Percentiles rank a stretch among this genome's conserved stretches.
phyloP scores from a whole-genome alignment of 1,140 invertebrate genomes.

The Chrysomallon squamiferum region DNA sequence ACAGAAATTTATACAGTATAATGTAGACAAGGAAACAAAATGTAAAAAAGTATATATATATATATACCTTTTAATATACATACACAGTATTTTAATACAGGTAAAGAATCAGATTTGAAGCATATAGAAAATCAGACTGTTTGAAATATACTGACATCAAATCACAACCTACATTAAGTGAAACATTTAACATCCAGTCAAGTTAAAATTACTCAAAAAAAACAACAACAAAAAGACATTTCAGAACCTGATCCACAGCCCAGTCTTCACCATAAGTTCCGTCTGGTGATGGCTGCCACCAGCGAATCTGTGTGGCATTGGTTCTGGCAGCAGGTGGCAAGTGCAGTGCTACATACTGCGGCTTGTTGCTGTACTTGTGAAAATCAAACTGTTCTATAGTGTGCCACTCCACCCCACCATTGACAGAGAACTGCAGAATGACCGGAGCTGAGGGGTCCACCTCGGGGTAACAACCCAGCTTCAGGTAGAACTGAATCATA shows the following conservation, averaged over 20 bases:
- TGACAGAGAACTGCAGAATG: slow-evolving; percentile 60
- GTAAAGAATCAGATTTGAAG: too few species aligned
- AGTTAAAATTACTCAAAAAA: too few species aligned
- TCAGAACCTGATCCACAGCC: slow-evolving; percentile 62
- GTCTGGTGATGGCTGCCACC: slow-evolving; percentile 63
- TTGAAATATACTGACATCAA: too few species aligned
- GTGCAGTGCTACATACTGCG: slow-evolving; percentile 56
- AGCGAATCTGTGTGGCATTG: slow-evolving; percentile 58
- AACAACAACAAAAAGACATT: too few species aligned
- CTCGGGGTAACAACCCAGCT: slow-evolving; percentile 49
- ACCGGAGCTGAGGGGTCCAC: slow-evolving; percentile 45
- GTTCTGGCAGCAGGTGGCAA: slow-evolving; percentile 54
- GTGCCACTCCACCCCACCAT: slow-evolving; percentile 63
- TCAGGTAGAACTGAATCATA: slow-evolving; percentile 59
- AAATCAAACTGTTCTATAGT: slow-evolving; percentile 62
- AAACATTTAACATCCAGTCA: too few species aligned
- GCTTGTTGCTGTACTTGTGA: slow-evolving; percentile 42
- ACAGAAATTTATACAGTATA: too few species aligned
- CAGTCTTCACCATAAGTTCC: slow-evolving; percentile 60
- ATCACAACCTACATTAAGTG: too few species aligned
- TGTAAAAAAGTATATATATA: too few species aligned
- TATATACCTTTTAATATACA: too few species aligned
- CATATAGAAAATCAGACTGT: too few species aligned
- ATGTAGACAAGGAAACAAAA: too few species aligned
- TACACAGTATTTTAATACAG: too few species aligned